Percentiles rank a stretch among this genome's conserved stretches.
phyloP scores from a whole-genome alignment of 1,140 invertebrate species.

The Dolichoris vasculosae region DNA sequence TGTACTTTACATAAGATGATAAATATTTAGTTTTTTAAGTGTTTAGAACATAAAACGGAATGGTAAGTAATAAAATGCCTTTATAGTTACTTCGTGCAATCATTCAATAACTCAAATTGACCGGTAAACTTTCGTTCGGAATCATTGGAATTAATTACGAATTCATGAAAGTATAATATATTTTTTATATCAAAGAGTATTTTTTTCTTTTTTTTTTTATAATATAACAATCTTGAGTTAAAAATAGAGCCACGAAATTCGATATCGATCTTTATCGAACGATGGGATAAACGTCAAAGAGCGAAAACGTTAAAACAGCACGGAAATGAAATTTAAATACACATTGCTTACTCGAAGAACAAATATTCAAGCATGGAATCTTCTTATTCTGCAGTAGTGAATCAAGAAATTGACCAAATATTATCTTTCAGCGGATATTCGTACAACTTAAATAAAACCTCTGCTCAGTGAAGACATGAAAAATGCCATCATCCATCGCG shows the following conservation, averaged over 20 bases:
- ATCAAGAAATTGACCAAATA: neutral
- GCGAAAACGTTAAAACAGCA: neutral
- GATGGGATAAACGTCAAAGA: neutral
- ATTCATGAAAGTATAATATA: neutral
- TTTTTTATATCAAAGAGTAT: neutral
- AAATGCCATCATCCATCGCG: neutral
- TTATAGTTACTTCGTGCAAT: neutral
- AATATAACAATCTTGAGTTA: neutral
- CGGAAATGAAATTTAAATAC: no score
- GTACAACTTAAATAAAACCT: neutral
- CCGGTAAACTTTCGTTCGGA: neutral
- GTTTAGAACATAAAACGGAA: neutral
- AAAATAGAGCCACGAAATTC: neutral
- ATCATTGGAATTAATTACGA: neutral
- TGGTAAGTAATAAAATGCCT: neutral
- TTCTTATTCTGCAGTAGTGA: neutral
- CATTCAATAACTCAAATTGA: neutral
- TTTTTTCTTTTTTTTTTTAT: no score
- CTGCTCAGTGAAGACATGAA: neutral
- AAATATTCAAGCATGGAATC: neutral
- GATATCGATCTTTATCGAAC: neutral
- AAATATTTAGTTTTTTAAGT: neutral
- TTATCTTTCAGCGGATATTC: neutral
- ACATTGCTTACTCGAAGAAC: no score
- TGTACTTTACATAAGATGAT: neutral